Evolutionary conservation across 2,113 vertebrate genomes (phyloP).

Genomic region (Epinephelus cyanopodus): DNA sequence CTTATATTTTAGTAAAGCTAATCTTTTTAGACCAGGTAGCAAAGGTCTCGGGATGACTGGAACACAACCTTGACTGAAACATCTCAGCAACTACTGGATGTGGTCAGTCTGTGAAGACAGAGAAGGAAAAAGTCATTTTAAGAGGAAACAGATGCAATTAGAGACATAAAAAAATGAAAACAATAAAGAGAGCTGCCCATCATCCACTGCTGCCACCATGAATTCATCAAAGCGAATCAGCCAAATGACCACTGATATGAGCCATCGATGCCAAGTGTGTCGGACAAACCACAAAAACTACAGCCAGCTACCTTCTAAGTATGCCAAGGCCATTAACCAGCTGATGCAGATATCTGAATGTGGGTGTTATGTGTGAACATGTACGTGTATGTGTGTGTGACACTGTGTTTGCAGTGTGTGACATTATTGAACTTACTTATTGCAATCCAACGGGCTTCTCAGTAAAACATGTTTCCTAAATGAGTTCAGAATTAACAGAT

Average conservation of each 20-base stretch:
- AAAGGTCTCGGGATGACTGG: no score
- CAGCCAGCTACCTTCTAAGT: not conserved
- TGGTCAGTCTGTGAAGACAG: no score
- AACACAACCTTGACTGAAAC: no score
- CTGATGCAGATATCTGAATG: not conserved
- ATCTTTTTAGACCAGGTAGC: no score
- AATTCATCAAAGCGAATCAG: not conserved
- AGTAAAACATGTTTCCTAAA: not conserved
- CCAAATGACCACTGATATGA: not conserved
- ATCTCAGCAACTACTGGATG: no score
- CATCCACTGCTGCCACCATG: not conserved
- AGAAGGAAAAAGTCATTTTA: no score
- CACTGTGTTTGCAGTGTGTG: not conserved
- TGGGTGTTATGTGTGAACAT: not conserved
- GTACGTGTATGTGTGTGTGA: not conserved
- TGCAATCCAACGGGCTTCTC: not conserved
- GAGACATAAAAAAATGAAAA: no score
- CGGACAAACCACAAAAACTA: not conserved
- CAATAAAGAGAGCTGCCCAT: not conserved
- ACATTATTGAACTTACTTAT: not conserved
- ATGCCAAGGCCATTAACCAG: not conserved
- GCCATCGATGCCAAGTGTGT: not conserved
- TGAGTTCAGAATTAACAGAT: constrained; percentile 23
- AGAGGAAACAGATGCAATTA: no score
- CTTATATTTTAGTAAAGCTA: no score